These are phyloP conservation scores for Halcyon senegalensis DNA, from an alignment of 2,113 vertebrate species.

Conservation along the genomic window DNA sequence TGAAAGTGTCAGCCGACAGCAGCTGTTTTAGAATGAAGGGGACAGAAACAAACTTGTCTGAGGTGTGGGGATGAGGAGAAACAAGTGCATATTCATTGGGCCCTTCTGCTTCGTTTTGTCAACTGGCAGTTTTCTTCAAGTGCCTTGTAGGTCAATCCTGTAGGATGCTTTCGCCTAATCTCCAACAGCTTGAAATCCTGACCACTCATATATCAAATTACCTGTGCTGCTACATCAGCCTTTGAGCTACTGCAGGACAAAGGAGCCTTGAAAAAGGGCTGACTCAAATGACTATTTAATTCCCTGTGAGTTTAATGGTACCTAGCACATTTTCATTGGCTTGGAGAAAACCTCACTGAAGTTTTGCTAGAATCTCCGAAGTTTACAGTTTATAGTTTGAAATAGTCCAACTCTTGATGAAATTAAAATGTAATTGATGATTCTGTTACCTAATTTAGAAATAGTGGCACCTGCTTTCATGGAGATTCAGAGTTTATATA, in stretches of 20 bases:
- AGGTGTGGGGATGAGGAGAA: background rate
- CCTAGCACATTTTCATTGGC: background rate
- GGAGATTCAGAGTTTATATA: background rate
- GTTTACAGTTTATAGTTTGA: background rate
- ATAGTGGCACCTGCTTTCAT: background rate
- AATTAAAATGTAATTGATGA: background rate
- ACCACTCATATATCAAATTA: background rate
- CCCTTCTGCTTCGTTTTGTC: conserved; percentile 35
- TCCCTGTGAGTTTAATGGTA: background rate
- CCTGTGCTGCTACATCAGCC: background rate
- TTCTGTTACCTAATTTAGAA: background rate
- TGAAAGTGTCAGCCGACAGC: background rate
- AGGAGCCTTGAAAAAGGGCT: background rate
- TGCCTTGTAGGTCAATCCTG: conserved; percentile 6
- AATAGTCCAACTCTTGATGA: background rate
- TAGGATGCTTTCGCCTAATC: background rate
- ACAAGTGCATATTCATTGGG: background rate
- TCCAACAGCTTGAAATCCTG: conserved; percentile 1
- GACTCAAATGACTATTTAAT: background rate
- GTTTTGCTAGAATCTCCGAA: background rate
- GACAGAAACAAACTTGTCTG: background rate
- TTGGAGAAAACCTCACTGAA: background rate
- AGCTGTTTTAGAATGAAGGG: conserved; percentile 6
- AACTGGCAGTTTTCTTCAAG: conserved; percentile 22
- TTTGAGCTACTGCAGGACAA: background rate